A percentile compares a stretch with the other conserved stretches of the same genome.
These are phyloP conservation scores for Operophtera brumata DNA, from an alignment of 2,888 invertebrate species.

Conservation along the genomic window DNA sequence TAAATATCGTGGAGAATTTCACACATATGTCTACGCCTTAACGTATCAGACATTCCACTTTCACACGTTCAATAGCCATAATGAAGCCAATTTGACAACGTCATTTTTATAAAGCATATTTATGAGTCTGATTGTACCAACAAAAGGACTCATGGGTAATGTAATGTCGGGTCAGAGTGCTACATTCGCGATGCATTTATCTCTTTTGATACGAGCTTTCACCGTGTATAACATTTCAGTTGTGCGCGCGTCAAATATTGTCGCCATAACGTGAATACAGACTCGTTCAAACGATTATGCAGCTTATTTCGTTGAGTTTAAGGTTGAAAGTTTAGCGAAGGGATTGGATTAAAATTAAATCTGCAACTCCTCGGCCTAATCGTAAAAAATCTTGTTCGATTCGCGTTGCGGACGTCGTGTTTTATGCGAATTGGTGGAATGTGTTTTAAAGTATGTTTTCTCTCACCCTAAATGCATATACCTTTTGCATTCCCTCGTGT, in stretches of 20 bases:
- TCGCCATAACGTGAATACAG: slow-evolving; percentile 23
- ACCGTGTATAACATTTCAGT: slow-evolving; percentile 53
- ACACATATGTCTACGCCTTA: too few relatives aligned
- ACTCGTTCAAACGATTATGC: slow-evolving; percentile 1
- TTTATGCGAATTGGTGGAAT: slow-evolving; percentile 25
- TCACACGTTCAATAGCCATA: slow-evolving; percentile 20
- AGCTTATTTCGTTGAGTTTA: slow-evolving; percentile 4
- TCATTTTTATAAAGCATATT: slow-evolving; percentile 22
- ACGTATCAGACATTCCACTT: not conserved
- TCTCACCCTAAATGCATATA: too few relatives aligned
- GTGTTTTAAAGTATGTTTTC: slow-evolving; percentile 7
- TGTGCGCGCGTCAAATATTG: slow-evolving; percentile 39
- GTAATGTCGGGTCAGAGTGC: slow-evolving; percentile 44
- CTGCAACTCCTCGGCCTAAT: slow-evolving; percentile 54
- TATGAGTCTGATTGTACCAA: slow-evolving; percentile 22
- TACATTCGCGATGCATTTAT: slow-evolving; percentile 45
- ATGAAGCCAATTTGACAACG: slow-evolving; percentile 16
- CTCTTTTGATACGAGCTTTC: slow-evolving; percentile 52
- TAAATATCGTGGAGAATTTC: too few relatives aligned
- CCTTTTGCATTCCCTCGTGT: too few relatives aligned
- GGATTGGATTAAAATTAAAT: slow-evolving; percentile 56
- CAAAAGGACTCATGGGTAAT: slow-evolving; percentile 33
- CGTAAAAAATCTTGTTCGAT: slow-evolving; percentile 61
- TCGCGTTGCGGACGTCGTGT: slow-evolving; percentile 42
- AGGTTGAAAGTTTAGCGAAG: slow-evolving; percentile 27